phyloP scores from a whole-genome alignment of 2,113 vertebrate genomes.

The Onychostruthus taczanowskii region DNA sequence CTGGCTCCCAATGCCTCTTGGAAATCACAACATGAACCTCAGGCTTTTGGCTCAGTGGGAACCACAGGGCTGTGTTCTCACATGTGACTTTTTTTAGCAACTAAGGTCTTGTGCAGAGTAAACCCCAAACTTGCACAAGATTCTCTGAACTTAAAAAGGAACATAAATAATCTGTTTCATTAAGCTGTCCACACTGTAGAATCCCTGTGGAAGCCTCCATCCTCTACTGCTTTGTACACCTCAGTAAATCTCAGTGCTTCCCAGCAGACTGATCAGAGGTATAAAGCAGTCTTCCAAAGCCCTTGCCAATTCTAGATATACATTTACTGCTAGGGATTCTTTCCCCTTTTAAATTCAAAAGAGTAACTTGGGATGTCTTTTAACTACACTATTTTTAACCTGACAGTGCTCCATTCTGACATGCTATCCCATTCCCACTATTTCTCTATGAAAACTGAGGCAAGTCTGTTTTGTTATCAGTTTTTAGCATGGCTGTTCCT shows the following conservation, averaged over 20 bases:
- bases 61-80: neutral
- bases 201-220: neutral
- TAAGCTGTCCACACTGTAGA: neutral
- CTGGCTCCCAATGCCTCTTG: neutral
- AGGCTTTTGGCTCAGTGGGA: neutral
- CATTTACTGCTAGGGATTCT: neutral
- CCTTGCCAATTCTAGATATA: neutral
- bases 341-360: constrained; percentile 2
- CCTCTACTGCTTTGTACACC: neutral
- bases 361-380: neutral
- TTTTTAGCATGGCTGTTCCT: neutral
- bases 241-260: neutral
- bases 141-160: neutral
- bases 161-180: neutral
- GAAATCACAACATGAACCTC: neutral
- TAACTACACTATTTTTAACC: neutral
- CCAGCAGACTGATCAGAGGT: neutral
- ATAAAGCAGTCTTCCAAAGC: neutral
- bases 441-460: neutral
- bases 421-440: neutral
- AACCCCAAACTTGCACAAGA: neutral
- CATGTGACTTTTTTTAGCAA: neutral
- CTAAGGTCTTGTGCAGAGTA: neutral
- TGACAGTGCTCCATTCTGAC: neutral
- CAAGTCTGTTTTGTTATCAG: constrained; percentile 1